Base-by-base conservation (phyloP, 2,113 vertebrate species). In the Desmodus rotundus region DNA sequence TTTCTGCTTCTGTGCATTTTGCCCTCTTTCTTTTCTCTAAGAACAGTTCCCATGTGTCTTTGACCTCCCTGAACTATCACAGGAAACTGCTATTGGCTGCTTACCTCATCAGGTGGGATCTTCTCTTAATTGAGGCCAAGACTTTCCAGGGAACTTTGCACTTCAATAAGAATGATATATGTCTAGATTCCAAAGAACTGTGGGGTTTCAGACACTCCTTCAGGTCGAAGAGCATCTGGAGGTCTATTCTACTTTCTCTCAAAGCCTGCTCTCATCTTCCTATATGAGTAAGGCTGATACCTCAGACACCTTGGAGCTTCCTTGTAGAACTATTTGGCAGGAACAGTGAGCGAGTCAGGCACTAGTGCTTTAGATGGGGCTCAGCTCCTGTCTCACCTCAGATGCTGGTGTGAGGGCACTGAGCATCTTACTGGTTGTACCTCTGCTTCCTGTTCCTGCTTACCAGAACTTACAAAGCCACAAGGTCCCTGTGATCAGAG, bases 181-280 rank as follows among this genome's bases (percentile, higher is more conserved):
- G 85, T 96, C 58, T 74, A 61, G 78, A 74, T 41, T 63, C 31
- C 19, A 84, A 81, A 83, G 74, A 83, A 78, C 11, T 31, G 65
- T 88, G 12, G 56, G 22, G 52, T 54, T 72, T 68, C 82, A 88
- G 20, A 38, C 2, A 22, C 2, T 33, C n/a, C 28, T 81, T 61
- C 9, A 10, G 90, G 33, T 28, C 1, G 24, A 67, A 56, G 33
- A 89, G 19, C 38, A n/a, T 26, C 16, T 50, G 41, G 16, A 86
- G 38, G 16, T 16, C 5, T n/a, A 10, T 11, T 43, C 17, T 33
- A n/a, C 2, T 15, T 45, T 20, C 58, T 92, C 41, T 52, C 36
- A 13, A 45, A 50, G 54, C 28, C 28, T 17, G 0, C 36, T 26
- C 3, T 38, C 0, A 0, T 20, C 63, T 74, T 58, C 28, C n/a